A percentile compares a stretch with the other conserved stretches of the same genome.
phyloP scores from a whole-genome alignment of 2,888 invertebrate genomes.

The Zootermopsis nevadensis region DNA sequence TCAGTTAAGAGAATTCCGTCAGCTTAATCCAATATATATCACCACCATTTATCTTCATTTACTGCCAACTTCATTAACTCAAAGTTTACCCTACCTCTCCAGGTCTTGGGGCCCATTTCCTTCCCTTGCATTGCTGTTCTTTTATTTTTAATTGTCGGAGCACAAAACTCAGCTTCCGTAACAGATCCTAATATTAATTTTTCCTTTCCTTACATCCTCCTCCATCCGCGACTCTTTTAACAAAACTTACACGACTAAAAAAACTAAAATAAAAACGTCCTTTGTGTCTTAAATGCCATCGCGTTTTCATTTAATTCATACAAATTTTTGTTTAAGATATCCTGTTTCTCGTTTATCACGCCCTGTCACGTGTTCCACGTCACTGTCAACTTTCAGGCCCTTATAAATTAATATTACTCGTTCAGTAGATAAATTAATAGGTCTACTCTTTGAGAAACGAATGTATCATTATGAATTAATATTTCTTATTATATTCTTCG shows the following conservation, averaged over 20 bases:
- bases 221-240: not conserved
- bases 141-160: conserved; percentile 16
- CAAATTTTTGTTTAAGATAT: conserved; percentile 8
- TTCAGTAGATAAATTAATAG: not conserved
- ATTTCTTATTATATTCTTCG: not conserved
- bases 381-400: not conserved
- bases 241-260: conserved; percentile 7
- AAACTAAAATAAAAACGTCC: not conserved
- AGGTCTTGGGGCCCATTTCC: conserved; percentile 17
- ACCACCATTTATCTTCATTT: conserved; percentile 66
- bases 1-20: conserved; percentile 57
- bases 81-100: conserved; percentile 52
- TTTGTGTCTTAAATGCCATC: conserved; percentile 12
- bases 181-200: conserved; percentile 42
- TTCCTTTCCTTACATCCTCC: not conserved
- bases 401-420: not conserved
- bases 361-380: not conserved
- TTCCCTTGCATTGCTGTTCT: conserved; percentile 12
- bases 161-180: conserved; percentile 30
- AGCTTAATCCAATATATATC: conserved; percentile 66
- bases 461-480: conserved; percentile 9
- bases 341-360: conserved; percentile 32
- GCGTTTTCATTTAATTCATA: conserved; percentile 2
- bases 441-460: not conserved
- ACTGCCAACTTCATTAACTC: conserved; percentile 64